Conservation (phyloP, 1,140 invertebrate genomes). For the Calephelis virginiensis region DNA sequence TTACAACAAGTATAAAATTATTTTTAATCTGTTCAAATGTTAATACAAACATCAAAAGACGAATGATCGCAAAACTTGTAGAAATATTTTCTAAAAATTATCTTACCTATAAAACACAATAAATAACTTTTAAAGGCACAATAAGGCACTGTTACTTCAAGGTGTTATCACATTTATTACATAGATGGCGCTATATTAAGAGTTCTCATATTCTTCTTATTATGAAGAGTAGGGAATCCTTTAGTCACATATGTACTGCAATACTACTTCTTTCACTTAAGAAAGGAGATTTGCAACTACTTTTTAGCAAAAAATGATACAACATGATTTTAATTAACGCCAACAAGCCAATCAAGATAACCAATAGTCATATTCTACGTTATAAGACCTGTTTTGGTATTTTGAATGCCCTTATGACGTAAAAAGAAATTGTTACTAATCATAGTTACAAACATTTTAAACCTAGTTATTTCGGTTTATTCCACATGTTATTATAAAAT, state of each 20-base stretch:
- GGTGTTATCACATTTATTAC: conserved; percentile 69
- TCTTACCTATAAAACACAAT: conserved; percentile 70
- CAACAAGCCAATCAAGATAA: conserved; percentile 3
- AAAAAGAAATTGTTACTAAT: background rate
- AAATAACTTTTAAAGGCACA: conserved; percentile 75
- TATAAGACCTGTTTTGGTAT: conserved; percentile 16
- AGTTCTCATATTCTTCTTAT: conserved; percentile 63
- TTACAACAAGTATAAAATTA: conserved; percentile 64
- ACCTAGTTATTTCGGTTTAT: conserved; percentile 8
- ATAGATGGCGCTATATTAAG: conserved; percentile 29
- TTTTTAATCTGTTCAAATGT: conserved; percentile 57
- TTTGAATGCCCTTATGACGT: conserved; percentile 14
- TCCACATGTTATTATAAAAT: conserved; percentile 14
- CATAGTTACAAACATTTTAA: conserved; percentile 16
- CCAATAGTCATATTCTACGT: background rate
- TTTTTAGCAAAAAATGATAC: conserved; percentile 5
- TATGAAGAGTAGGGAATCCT: conserved; percentile 63
- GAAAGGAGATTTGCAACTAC: conserved; percentile 65
- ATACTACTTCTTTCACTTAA: conserved; percentile 55
- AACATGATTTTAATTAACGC: conserved; percentile 18
- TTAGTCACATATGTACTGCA: conserved; percentile 46
- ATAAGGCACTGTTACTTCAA: conserved; percentile 73
- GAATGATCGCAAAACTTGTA: conserved; percentile 59
- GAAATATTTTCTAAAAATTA: conserved; percentile 65
- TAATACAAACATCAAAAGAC: conserved; percentile 51